Evolutionary conservation across 2,888 invertebrate genomes (phyloP), one percentile per base, ranked within the genome.

Genomic region (Matsumyia berberina): DNA sequence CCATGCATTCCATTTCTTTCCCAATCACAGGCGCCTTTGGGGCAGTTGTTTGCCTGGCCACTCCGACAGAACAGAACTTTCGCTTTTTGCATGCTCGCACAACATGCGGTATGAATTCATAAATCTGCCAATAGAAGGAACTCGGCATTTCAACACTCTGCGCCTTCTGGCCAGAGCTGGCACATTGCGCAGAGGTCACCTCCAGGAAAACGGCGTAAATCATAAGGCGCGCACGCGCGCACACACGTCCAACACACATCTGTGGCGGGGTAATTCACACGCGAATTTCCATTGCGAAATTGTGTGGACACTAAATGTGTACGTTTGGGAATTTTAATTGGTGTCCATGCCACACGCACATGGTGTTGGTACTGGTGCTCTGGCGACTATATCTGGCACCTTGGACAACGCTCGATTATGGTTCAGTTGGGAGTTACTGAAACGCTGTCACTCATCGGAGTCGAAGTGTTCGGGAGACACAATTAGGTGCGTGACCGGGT

Each of bases 81-180:
- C 81, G 81, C 19, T 81, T 81, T 81, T 81, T 57, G 81, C 81
- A 81, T 81, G 81, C 64, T 76, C 81, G 39, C 70, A 42, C 76
- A 81, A 58, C 76, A 69, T 64, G 67, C 19, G 49, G 24, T 37
- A 57, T 57, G 35, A 64, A 49, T 76, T 64, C 76, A 81, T 81
- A 76, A 76, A 81, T 81, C 76, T 70, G 33, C 69, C 60, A 39
- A 67, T 42, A 62, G 39, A 69, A 67, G 49, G 37, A 64, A 44
- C 49, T 29, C 15, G 24, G 31, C 58, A 58, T 31, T 55, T 55
- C 80, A 76, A 69, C 76, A 81, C 67, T 81, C 46, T 49, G 42
- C 60, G 67, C 58, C 60, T 46, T 42, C 24, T 29, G 37, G 42
- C 15, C 46, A 19, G 7, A 5, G 12, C n/a, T 57, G 0, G 42